phyloP scores from a whole-genome alignment of 2,888 invertebrate genomes.

The Pterostichus madidus region DNA sequence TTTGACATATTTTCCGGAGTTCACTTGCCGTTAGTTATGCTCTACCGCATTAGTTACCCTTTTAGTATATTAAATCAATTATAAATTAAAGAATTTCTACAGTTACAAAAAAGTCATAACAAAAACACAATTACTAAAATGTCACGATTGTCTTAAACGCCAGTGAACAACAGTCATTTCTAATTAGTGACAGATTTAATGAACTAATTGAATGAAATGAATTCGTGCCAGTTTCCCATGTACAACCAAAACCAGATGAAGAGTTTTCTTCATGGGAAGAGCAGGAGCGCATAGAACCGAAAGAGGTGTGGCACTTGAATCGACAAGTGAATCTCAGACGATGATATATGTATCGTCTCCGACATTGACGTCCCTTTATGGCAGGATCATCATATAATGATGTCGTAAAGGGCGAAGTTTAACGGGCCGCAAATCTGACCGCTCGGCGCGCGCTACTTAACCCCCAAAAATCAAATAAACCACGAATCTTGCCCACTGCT shows the following conservation, averaged over 20 bases:
- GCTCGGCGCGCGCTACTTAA: neutral
- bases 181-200: slow-evolving; percentile 29
- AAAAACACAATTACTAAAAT: neutral
- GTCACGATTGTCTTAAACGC: neutral
- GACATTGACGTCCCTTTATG: neutral
- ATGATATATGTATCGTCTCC: neutral
- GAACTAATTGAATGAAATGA: neutral
- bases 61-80: no score
- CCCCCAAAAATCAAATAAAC: slow-evolving; percentile 17
- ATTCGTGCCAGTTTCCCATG: slow-evolving; percentile 13
- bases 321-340: neutral
- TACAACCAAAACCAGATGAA: neutral
- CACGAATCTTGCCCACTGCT: slow-evolving; percentile 14
- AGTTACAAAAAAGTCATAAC: neutral
- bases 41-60: no score
- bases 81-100: neutral
- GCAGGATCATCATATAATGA: slow-evolving; percentile 1
- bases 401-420: slow-evolving; percentile 35
- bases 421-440: slow-evolving; percentile 47
- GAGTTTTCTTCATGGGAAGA: neutral
- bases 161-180: neutral
- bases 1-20: no score
- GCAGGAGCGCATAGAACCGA: neutral
- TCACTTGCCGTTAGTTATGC: no score
- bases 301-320: neutral